Base-by-base conservation (phyloP, 35 echinoderm and acorn worm genomes). In the Diadema setosum region DNA sequence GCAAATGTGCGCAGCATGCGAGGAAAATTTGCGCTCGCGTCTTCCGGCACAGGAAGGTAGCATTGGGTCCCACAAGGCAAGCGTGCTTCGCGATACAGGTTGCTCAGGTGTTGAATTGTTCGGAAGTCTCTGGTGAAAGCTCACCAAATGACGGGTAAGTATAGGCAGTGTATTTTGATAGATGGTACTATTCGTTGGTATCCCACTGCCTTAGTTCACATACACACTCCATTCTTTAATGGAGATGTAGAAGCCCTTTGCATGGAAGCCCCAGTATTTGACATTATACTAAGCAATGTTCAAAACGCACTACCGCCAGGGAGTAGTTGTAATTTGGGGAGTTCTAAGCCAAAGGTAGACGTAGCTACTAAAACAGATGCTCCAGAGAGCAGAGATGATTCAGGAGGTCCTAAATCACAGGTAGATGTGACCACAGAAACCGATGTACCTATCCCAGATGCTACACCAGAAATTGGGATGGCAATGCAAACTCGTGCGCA, bases 231-330 rank as follows among this genome's bases (percentile, higher is more conserved):
- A 2, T 95, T 64, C 58, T 95, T 73, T 69, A 58, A 52, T 6
- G 93, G 93, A n/a, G 40, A 45, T 5, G 83, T 91, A 16, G 59
- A 58, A n/a, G 93, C 93, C 33, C 12, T 90, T 20, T 90, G 88
- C 26, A 95, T 95, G 93, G 73, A 67, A 17, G 45, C 63, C 11
- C 83, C 84, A 5, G 17, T 91, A 31, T 90, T 85, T 83, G 93
- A 90, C 75, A 45, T 95, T 32, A 73, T 87, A 33, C 24, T 87
- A 20, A 80, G 87, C 3, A 95, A 95, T 56, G 56, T 91, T n/a
- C 39, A 39, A 18, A 40, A 76, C 8, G 39, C 24, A 39, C 70
- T 65, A 7, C 60, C 60, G 35, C 60, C 60, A 23, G 60, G 35
- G 27, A 33, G 25, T 25, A 65, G 35, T 65, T 33, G 5, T 7